Evolutionary conservation across 2,888 invertebrate genomes (phyloP), one percentile per base, ranked within the genome.

Genomic region (Theretra japonica): DNA sequence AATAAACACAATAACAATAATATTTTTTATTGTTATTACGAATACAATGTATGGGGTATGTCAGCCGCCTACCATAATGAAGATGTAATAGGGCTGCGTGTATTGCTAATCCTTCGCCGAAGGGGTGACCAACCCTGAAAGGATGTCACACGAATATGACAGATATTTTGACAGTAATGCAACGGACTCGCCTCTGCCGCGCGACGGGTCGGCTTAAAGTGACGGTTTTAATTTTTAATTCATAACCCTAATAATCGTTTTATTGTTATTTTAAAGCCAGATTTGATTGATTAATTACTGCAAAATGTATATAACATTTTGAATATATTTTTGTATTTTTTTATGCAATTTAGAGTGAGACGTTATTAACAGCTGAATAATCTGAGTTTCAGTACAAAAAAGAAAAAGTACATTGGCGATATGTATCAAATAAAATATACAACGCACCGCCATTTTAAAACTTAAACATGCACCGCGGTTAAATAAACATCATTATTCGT

Each of bases 81-180:
- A 94, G 94, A 93, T 93, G 94, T 94, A 94, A 94, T 94, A 84
- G 92, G 92, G 93, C 89, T 82, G 88, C 83, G 85, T 80, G 82
- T 82, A 85, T 85, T 85, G 78, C 85, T 94, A 94, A 94, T 94
- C 94, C 93, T 90, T 88, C 89, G 77, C 86, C 82, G 86, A 90
- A 92, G 91, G 92, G 93, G 93, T 91, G 92, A 86, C 87, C 83
- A 85, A 76, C 76, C 73, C 82, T 94, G 89, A 93, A 93, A 93
- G 85, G 93, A 93, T 93, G 93, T 94, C 94, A 93, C 86, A 83
- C 83, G 84, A 91, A 92, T 90, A 93, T 94, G 94, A 94, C 93
- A 94, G 93, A 88, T 94, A 94, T 94, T 93, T 92, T 94, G 94
- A 94, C 94, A 94, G 86, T 92, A 93, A 93, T 92, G 92, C 94